These are phyloP conservation scores for Carcina quercana DNA, from an alignment of 2,888 invertebrate genomes.

Conservation along the genomic window DNA sequence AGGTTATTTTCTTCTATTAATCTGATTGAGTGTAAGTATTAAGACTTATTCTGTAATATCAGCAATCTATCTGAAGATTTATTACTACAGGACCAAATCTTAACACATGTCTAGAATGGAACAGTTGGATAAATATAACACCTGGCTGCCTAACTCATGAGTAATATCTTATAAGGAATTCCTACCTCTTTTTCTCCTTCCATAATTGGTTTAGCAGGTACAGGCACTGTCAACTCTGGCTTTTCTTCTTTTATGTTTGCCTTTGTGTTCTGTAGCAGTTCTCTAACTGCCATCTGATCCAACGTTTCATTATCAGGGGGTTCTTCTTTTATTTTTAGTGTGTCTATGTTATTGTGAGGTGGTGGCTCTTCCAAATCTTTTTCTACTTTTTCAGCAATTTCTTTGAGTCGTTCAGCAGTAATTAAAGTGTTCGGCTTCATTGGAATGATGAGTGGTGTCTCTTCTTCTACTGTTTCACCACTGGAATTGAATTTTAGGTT, in stretches of 20 bases:
- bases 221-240: conserved; percentile 65
- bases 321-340: conserved; percentile 12
- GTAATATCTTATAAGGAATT: no score
- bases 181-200: conserved; percentile 77
- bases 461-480: conserved; percentile 66
- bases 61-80: no score
- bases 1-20: no score
- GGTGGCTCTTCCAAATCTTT: conserved; percentile 68
- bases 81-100: no score
- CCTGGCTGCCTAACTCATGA: no score
- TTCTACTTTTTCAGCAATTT: conserved; percentile 67
- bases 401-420: conserved; percentile 59
- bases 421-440: conserved; percentile 74
- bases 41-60: no score
- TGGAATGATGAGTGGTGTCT: conserved; percentile 78
- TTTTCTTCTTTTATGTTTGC: conserved; percentile 45
- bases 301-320: conserved; percentile 41
- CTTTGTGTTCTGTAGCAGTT: conserved; percentile 77
- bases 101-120: no score
- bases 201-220: conserved; percentile 70
- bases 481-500: conserved; percentile 57
- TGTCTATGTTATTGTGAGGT: conserved; percentile 30
- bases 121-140: no score
- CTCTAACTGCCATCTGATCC: conserved; percentile 83
- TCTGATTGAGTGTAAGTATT: no score